Base-by-base conservation (phyloP, 2,888 invertebrate species). In the Ferdinandea cuprea region DNA sequence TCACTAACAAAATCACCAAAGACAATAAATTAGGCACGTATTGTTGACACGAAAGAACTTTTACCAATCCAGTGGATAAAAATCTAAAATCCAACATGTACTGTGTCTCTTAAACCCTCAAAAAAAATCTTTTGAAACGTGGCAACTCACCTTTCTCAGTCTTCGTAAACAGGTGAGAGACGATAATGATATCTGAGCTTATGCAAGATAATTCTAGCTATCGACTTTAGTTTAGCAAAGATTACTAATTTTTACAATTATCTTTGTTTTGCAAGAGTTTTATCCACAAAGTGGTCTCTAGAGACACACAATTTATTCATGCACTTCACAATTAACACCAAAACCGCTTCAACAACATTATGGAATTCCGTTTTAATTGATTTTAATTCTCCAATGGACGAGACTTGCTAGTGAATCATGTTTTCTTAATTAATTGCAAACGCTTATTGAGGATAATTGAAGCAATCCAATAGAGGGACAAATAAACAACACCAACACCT, bases 21-120 rank as follows among this genome's bases (percentile, higher is more conserved):
- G 66, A 66, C 72, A 66, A 65, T 52, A 65, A 80, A 76, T 80
- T 69, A 69, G 42, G 37, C 76, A 76, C 76, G 68, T 74, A 68
- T 63, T 80, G 79, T 73, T 80, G 68, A 69, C 61, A 73, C 35
- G 54, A 21, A 63, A 61, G 48, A 74, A 65, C 69, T 80, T 80
- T 52, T 6, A 11, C 25, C 28, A 44, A 48, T 15, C n/a, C 30
- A 71, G 50, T 32, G 69, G 30, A 37, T 13, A 54, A 30, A 8
- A 40, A 56, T 3, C 30, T 21, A 46, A 61, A 32, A 54, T 17
- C 19, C 42, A 50, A 21, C 46, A 69, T 58, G 48, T 58, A 71
- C 48, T 50, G 8, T 2, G 9, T 25, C 8, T 25, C 8, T 9
- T 21, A 40, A 59, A 50, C 46, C 58, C 35, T 59, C 19, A 42